These are phyloP conservation scores for Chrysopilus asiliformis DNA, from an alignment of 2,888 invertebrate genomes.

Conservation along the genomic window DNA sequence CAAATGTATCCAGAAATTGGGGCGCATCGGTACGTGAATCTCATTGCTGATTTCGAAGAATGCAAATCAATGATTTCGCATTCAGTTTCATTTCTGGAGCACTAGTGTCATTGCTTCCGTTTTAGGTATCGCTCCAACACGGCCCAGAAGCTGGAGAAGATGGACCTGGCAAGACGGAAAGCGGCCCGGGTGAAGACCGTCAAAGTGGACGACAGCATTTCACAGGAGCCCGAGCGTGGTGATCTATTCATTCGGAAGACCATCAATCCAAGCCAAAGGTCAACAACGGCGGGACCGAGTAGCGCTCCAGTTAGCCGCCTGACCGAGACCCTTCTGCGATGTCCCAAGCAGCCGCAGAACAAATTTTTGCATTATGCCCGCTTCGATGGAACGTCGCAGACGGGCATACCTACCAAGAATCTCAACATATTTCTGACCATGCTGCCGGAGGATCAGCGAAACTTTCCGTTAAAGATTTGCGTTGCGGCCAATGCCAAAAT, in stretches of 20 bases:
- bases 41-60: no score
- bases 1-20: slow-evolving; percentile 52
- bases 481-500: slow-evolving; percentile 77
- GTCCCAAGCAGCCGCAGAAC: slow-evolving; percentile 64
- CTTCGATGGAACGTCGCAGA: slow-evolving; percentile 79
- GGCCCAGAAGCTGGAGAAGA: slow-evolving; percentile 73
- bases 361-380: slow-evolving; percentile 82
- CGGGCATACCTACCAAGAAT: slow-evolving; percentile 63
- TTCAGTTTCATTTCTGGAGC: no score
- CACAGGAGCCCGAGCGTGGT: slow-evolving; percentile 40
- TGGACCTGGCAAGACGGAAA: slow-evolving; percentile 73
- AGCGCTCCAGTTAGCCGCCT: slow-evolving; percentile 44
- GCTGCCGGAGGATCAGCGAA: slow-evolving; percentile 64
- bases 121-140: slow-evolving; percentile 82
- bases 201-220: slow-evolving; percentile 52
- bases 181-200: slow-evolving; percentile 62
- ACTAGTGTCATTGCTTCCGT: no score
- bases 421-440: slow-evolving; percentile 86
- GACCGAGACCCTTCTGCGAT: slow-evolving; percentile 60
- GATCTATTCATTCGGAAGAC: slow-evolving; percentile 7
- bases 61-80: no score
- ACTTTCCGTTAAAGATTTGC: slow-evolving; percentile 70
- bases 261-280: slow-evolving; percentile 22
- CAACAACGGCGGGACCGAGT: slow-evolving; percentile 27
- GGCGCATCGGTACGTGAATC: slow-evolving; percentile 46